Percentiles rank a stretch among this genome's conserved stretches.
Conservation (phyloP, 2,113 vertebrate species). For the Urocynchramus pylzowi region DNA sequence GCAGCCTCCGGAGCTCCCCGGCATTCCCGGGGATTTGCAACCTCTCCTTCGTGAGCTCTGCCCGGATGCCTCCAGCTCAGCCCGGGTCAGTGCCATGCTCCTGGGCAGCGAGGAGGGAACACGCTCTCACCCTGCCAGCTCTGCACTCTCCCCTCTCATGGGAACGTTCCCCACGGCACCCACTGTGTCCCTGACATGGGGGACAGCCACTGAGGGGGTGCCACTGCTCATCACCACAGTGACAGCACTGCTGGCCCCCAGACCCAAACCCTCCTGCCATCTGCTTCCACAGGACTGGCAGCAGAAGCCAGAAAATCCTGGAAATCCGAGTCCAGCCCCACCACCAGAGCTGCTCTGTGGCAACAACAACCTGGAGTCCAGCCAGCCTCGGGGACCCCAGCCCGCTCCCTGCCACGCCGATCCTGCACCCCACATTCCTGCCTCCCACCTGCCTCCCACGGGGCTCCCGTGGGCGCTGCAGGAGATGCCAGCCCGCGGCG, state of each 20-base stretch:
- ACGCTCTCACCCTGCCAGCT: background rate
- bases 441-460: fast-evolving
- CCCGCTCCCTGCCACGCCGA: fast-evolving
- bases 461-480: fast-evolving
- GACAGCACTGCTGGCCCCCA: background rate
- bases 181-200: fast-evolving
- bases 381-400: background rate
- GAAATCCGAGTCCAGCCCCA: background rate
- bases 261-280: background rate
- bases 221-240: background rate
- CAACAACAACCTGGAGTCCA: fast-evolving
- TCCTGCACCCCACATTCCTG: fast-evolving
- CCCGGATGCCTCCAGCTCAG: background rate
- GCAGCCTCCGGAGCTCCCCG: background rate
- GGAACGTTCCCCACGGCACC: fast-evolving
- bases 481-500: background rate
- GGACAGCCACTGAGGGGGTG: background rate
- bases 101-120: fast-evolving
- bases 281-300: background rate
- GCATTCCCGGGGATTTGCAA: background rate
- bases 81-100: background rate
- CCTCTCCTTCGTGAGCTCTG: background rate
- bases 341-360: fast-evolving
- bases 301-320: too few species aligned
- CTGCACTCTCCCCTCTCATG: fast-evolving